phyloP scores from a whole-genome alignment of 2,888 invertebrate species.

The Zhuqinia jingwanae region DNA sequence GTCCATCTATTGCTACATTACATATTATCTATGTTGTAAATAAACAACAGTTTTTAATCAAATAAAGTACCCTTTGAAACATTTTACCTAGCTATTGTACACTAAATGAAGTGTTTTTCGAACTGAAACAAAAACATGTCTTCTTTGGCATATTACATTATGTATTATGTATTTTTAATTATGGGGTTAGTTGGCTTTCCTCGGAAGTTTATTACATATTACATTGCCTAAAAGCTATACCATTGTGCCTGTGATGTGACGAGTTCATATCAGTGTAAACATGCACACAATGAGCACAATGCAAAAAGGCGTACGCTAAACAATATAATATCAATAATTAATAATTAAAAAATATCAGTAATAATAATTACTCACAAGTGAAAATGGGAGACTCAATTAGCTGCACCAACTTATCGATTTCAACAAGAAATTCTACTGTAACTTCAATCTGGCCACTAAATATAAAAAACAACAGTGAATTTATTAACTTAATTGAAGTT shows the following conservation, averaged over 20 bases:
- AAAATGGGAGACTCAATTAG: slow-evolving; percentile 99
- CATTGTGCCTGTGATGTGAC: background rate
- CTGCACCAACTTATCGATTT: slow-evolving; percentile 98
- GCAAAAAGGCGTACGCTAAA: background rate
- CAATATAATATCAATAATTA: background rate
- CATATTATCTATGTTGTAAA: slow-evolving; percentile 25
- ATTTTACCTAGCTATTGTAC: background rate
- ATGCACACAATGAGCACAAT: background rate
- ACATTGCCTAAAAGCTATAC: slow-evolving; percentile 6
- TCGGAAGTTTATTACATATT: slow-evolving; percentile 28
- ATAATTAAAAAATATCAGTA: slow-evolving; percentile 12
- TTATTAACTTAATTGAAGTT: no score
- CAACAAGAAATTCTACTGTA: slow-evolving; percentile 96
- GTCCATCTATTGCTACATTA: no score
- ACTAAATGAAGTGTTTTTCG: background rate
- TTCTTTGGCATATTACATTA: slow-evolving; percentile 28
- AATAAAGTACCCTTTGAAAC: background rate
- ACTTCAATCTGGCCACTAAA: slow-evolving; percentile 95
- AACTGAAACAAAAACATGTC: slow-evolving; percentile 17
- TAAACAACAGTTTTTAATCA: slow-evolving; percentile 4
- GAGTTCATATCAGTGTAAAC: background rate
- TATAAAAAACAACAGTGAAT: slow-evolving; percentile 44
- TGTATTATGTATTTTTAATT: slow-evolving; percentile 41
- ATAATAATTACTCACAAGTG: slow-evolving; percentile 90
- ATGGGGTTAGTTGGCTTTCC: background rate